A percentile compares a stretch with the other conserved stretches of the same genome.
These are phyloP conservation scores for Reinhardtius hippoglossoides DNA, from an alignment of 2,113 vertebrate species.

Conservation along the genomic window DNA sequence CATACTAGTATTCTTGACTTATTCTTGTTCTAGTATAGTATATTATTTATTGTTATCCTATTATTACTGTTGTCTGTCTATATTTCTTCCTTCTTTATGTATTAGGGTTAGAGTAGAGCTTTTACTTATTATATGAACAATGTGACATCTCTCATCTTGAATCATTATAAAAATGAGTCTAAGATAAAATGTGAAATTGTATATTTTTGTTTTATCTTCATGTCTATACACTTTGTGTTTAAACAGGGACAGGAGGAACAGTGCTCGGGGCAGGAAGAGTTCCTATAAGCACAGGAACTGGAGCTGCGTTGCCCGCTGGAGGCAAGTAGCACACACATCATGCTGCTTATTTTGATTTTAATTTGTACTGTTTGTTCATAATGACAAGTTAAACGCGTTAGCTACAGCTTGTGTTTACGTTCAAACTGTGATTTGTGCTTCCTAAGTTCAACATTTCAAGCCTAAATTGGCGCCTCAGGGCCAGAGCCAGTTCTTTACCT, in stretches of 20 bases:
- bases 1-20: no score
- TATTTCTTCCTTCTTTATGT: no score
- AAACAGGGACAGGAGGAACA: conserved; percentile 57
- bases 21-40: no score
- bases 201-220: not conserved
- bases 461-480: not conserved
- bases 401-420: not conserved
- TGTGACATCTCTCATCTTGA: no score
- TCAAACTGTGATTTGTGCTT: conserved; percentile 5
- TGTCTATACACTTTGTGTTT: not conserved
- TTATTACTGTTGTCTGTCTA: no score
- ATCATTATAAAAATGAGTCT: not conserved
- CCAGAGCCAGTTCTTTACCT: not conserved
- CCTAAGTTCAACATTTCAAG: conserved; percentile 1
- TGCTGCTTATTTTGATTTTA: not conserved
- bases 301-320: conserved; percentile 65
- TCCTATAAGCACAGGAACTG: conserved; percentile 64
- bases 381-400: not conserved
- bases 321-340: conserved; percentile 49
- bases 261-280: conserved; percentile 46
- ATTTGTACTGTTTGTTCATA: not conserved
- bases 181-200: not conserved
- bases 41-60: no score
- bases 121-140: no score
- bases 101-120: no score